phyloP scores from a whole-genome alignment of 2,797 vertebrate species.

The Picus viridis region DNA sequence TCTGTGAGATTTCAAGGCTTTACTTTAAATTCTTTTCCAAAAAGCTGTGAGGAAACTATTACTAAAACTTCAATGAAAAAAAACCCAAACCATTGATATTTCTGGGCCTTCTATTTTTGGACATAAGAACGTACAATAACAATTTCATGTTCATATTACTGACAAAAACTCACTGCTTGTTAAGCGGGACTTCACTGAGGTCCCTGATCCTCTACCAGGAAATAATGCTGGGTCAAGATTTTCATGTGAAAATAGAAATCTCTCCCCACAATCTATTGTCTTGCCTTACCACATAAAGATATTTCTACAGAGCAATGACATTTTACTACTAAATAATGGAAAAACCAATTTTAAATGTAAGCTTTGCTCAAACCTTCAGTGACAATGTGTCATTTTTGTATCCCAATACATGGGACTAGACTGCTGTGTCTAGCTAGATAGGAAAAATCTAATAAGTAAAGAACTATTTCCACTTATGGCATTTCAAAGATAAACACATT shows the following conservation, averaged over 20 bases:
- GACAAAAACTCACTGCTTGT: background rate
- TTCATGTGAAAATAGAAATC: background rate
- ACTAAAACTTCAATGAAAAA: background rate
- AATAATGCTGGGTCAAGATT: background rate
- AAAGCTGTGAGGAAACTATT: background rate
- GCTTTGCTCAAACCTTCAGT: background rate
- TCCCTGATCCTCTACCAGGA: background rate
- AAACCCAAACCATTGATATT: background rate
- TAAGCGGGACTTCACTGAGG: background rate
- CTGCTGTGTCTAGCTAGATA: background rate
- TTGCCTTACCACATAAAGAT: background rate
- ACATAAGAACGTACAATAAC: background rate
- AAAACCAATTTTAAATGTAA: background rate
- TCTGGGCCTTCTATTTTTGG: background rate
- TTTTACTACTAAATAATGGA: conserved; percentile 12
- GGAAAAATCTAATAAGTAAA: background rate
- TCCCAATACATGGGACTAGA: background rate
- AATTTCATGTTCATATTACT: background rate
- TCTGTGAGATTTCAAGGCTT: background rate
- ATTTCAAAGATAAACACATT: background rate
- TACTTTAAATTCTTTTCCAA: background rate
- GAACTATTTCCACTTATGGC: background rate
- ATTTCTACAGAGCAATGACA: background rate
- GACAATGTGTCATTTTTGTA: background rate
- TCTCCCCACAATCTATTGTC: background rate